Evolutionary conservation across 2,888 invertebrate genomes (phyloP), one percentile per base, ranked within the genome.

Genomic region (Tiliacea aurago): DNA sequence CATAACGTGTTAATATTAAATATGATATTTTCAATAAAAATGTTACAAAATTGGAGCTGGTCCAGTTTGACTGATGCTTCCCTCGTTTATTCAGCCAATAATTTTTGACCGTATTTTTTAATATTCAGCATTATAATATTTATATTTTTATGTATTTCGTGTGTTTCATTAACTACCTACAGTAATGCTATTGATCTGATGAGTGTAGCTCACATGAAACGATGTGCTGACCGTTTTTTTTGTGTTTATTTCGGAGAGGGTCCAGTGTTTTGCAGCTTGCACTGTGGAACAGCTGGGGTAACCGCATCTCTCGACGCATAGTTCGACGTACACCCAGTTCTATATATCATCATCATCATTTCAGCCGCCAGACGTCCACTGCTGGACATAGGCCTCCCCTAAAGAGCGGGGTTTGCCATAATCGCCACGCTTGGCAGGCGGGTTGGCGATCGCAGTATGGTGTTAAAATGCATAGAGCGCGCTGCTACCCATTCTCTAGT

Each of bases 51-150:
- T 80, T 78, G 49, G 41, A 56, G 23, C n/a, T 15, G 45, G 11
- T 55, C 45, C 61, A 79, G 80, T 80, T 73, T 62, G 23, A 45
- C 33, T n/a, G 43, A 65, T 65, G 47, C 53, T 2, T 51, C 1
- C 20, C 18, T 28, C 20, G 49, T 49, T 65, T 45, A 65, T 62
- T 61, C 37, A 10, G 18, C 20, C 23, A 45, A 0, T 47, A 23
- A 37, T 37, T 49, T 55, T 78, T 20, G n/a, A 45, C 4, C 23
- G 13, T 47, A 18, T 45, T 20, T 66, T 78, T 70, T 37, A 13
- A 43, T 51, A 45, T 41, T 53, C 20, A 33, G 4, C 15, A 47
- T 23, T 23, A n/a, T 18, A n/a, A 37, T 41, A 41, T 43, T 18
- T 10, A 4, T 43, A 23, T 41, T 41, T 23, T 23, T 61, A 15